These are phyloP conservation scores for Rhinichthys klamathensis DNA, from an alignment of 2,113 vertebrate genomes.

Conservation along the genomic window DNA sequence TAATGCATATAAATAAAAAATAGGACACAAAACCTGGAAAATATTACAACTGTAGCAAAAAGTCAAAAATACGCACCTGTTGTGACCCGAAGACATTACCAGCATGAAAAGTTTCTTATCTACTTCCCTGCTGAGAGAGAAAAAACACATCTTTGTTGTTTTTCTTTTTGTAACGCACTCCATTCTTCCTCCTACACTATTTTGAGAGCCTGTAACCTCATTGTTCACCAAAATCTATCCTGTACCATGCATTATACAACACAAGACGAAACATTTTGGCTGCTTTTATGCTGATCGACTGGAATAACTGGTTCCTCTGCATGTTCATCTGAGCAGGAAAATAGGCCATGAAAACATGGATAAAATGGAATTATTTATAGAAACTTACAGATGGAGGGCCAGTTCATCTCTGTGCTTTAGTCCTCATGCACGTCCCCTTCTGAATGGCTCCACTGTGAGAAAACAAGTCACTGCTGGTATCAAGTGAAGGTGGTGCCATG, in stretches of 20 bases:
- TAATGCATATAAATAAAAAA: background rate
- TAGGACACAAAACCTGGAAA: background rate
- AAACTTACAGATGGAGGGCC: slow-evolving; percentile 15
- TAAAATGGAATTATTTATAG: background rate
- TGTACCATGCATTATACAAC: background rate
- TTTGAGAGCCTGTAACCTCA: background rate
- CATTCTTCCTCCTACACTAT: slow-evolving; percentile 5
- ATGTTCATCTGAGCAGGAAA: background rate
- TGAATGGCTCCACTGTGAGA: slow-evolving; percentile 35
- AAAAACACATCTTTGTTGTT: background rate
- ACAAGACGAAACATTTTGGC: slow-evolving; percentile 11
- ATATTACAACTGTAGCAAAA: background rate
- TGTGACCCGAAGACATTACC: background rate
- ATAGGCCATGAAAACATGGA: background rate
- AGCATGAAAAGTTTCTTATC: background rate
- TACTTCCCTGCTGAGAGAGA: background rate
- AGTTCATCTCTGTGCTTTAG: background rate
- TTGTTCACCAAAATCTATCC: slow-evolving; percentile 9
- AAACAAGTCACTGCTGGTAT: slow-evolving; percentile 16
- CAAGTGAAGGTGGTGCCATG: slow-evolving; percentile 44
- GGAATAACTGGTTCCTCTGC: slow-evolving; percentile 1
- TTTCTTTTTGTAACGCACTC: background rate
- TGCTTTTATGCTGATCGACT: background rate
- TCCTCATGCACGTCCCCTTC: background rate
- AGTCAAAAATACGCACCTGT: slow-evolving; percentile 12